phyloP scores from a whole-genome alignment of 2,888 invertebrate species.

The Pristionchus arcanus region DNA sequence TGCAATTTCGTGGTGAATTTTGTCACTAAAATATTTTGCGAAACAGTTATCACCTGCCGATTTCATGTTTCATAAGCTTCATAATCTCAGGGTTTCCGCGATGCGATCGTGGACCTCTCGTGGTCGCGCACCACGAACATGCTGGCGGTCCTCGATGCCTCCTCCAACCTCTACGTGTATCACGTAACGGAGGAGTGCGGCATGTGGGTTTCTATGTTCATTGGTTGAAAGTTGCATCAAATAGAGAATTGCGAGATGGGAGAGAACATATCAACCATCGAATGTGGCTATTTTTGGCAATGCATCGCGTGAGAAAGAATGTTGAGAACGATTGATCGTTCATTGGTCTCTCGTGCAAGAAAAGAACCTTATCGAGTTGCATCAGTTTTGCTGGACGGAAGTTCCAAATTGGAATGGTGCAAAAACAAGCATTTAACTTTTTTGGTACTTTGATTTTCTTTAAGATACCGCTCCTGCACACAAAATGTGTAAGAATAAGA shows the following conservation, averaged over 20 bases:
- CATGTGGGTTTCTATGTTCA: conserved; percentile 8
- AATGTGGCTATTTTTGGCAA: not conserved
- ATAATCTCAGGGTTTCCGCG: conserved; percentile 64
- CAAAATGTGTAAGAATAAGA: too few species aligned
- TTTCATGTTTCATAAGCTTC: too few species aligned
- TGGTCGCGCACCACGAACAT: conserved; percentile 71
- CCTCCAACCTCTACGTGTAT: conserved; percentile 72
- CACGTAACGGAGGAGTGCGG: conserved; percentile 65
- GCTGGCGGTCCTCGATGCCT: conserved; percentile 73
- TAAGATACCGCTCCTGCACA: too few species aligned
- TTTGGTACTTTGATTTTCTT: too few species aligned
- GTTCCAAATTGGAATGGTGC: not conserved
- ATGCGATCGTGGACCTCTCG: conserved; percentile 69
- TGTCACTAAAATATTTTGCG: too few species aligned
- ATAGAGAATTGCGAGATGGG: too few species aligned
- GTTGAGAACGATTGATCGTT: not conserved
- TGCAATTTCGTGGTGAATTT: too few species aligned
- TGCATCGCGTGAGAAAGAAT: not conserved
- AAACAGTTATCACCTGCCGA: too few species aligned
- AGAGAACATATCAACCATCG: not conserved
- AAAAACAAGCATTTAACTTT: not conserved
- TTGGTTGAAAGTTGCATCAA: too few species aligned
- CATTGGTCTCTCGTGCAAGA: not conserved
- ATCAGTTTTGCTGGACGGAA: not conserved
- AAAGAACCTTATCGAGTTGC: not conserved